A percentile compares a stretch with the other conserved stretches of the same genome.
These are phyloP conservation scores for Bombus confusus DNA, from an alignment of 1,140 invertebrate genomes.

Conservation along the genomic window DNA sequence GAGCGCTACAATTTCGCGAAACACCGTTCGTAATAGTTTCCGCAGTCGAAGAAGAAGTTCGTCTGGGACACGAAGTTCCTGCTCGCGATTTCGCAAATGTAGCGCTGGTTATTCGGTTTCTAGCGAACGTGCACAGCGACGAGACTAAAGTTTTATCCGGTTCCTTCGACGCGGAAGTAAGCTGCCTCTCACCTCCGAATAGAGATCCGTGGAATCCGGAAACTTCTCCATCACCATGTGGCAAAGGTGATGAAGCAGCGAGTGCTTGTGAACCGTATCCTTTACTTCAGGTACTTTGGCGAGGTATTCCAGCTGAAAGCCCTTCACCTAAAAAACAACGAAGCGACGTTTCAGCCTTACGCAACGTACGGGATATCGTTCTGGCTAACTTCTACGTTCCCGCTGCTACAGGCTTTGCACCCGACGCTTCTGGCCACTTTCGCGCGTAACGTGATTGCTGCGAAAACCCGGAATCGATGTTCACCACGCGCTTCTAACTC, in stretches of 20 bases:
- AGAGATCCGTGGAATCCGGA: constrained; percentile 96
- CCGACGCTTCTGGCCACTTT: constrained; percentile 37
- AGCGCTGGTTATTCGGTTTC: constrained; percentile 37
- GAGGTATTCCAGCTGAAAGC: constrained; percentile 99
- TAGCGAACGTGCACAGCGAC: background rate
- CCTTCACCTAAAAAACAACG: constrained; percentile 88
- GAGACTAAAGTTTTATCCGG: constrained; percentile 51
- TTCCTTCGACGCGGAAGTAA: constrained; percentile 13
- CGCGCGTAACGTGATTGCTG: constrained; percentile 35
- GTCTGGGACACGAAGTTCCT: constrained; percentile 14
- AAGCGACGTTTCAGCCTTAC: constrained; percentile 37
- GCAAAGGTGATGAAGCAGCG: constrained; percentile 97
- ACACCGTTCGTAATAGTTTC: constrained; percentile 7
- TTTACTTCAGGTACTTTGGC: constrained; percentile 99
- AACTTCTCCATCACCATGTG: constrained; percentile 98
- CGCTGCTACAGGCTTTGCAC: background rate
- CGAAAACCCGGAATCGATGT: constrained; percentile 36
- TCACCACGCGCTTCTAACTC: background rate
- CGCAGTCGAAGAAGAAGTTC: constrained; percentile 1
- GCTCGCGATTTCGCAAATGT: constrained; percentile 41
- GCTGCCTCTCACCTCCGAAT: constrained; percentile 91
- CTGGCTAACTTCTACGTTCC: constrained; percentile 31
- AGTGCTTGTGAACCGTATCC: constrained; percentile 99
- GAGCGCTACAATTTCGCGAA: constrained; percentile 6
- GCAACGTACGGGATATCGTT: constrained; percentile 9